These are phyloP conservation scores for Phylloscopus collybita DNA, from an alignment of 2,797 vertebrate genomes.

Conservation along the genomic window DNA sequence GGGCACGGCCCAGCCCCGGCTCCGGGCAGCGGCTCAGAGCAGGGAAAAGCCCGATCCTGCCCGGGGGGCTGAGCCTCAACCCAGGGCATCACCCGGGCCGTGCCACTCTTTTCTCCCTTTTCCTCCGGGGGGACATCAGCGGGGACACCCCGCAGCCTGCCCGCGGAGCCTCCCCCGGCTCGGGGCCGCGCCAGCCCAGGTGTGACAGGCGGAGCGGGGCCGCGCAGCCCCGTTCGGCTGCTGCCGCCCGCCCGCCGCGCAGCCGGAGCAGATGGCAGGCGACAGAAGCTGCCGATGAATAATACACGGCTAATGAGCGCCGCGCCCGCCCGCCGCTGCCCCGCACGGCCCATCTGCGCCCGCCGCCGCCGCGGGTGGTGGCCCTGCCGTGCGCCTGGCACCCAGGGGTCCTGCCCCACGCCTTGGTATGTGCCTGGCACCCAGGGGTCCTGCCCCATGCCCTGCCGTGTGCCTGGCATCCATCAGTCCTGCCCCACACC, in stretches of 20 bases:
- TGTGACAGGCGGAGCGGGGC: conserved; percentile 31
- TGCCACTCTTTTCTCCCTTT: rapidly evolving
- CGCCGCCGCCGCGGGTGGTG: not conserved
- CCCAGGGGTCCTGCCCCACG: rapidly evolving
- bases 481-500: not conserved
- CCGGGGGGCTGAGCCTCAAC: not conserved
- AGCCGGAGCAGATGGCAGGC: conserved; percentile 65
- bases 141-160: rapidly evolving
- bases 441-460: not conserved
- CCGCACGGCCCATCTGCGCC: not conserved
- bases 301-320: conserved; percentile 44
- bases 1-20: rapidly evolving
- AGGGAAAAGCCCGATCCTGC: rapidly evolving
- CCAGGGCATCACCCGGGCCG: rapidly evolving
- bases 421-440: not conserved
- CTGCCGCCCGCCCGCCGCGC: conserved; percentile 28
- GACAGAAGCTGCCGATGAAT: conserved; percentile 60
- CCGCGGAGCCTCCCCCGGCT: not conserved
- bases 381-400: not conserved
- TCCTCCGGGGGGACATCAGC: rapidly evolving
- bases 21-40: not conserved
- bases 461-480: rapidly evolving
- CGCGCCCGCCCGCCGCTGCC: not conserved
- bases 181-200: not conserved
- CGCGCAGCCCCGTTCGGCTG: not conserved